Conservation (phyloP, 2,797 vertebrate genomes). For the Chaetodon trifasciatus region DNA sequence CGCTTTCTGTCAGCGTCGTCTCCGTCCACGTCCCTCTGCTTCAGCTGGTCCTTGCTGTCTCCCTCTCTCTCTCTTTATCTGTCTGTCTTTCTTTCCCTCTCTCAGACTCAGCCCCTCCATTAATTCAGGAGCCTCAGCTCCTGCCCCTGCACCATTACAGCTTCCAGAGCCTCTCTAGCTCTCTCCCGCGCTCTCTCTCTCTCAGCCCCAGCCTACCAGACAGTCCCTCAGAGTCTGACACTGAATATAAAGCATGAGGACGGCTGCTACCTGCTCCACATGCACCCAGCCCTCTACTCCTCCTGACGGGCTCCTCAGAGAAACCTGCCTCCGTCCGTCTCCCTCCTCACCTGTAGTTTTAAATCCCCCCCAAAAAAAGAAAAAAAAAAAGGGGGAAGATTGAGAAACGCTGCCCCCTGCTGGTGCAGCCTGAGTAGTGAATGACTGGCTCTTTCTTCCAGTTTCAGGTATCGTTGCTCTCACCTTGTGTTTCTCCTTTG, state of each 20-base stretch:
- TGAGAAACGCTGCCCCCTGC: conserved; percentile 83
- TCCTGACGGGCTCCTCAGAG: conserved; percentile 75
- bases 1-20: conserved; percentile 33
- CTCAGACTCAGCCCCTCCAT: conserved; percentile 66
- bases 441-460: conserved; percentile 26
- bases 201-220: conserved; percentile 77
- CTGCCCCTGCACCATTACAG: conserved; percentile 76
- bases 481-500: conserved; percentile 48
- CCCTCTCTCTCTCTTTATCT: conserved; percentile 24
- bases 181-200: conserved; percentile 54
- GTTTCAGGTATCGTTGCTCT: conserved; percentile 60
- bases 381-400: conserved; percentile 48
- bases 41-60: conserved; percentile 31
- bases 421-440: conserved; percentile 63
- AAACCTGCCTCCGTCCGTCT: conserved; percentile 70
- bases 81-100: conserved; percentile 37
- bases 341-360: conserved; percentile 79
- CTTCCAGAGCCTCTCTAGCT: conserved; percentile 68
- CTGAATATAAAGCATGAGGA: conserved; percentile 85
- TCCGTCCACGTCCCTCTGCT: conserved; percentile 34
- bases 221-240: conserved; percentile 82
- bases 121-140: conserved; percentile 80
- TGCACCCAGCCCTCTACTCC: conserved; percentile 77
- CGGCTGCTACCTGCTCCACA: conserved; percentile 83
- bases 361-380: conserved; percentile 24